Base-by-base conservation (phyloP, 2,113 vertebrate genomes). In the Rana temporaria region DNA sequence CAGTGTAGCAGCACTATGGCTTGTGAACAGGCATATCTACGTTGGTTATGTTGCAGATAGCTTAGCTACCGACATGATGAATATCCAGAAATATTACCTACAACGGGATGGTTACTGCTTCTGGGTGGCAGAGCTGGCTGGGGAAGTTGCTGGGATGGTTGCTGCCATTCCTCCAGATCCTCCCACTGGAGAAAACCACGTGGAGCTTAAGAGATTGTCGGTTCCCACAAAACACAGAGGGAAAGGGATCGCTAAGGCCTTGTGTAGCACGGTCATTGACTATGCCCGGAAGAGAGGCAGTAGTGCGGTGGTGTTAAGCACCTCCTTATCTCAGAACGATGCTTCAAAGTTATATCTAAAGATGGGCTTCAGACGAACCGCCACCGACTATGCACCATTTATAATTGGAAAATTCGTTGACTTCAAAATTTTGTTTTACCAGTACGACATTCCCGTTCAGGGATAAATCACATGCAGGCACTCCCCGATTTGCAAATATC, bases 171-270 rank as follows among this genome's bases (percentile, higher is more conserved):
- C 60, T 0, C 9, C 81, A 0, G 7, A n/a, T n/a, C n/a, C n/a
- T n/a, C n/a, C n/a, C n/a, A n/a, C 19, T 0, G 88, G 85, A 1
- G 87, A 85, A 56, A 71, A 24, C 53, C 79, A 81, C 20, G 86
- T 90, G 79, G 87, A 88, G 75, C 70, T 91, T 56, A 90, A 89
- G 22, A 84, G 86, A 19, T 82, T 90, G 74, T 88, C 87, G 0
- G 86, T 91, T 4, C 76, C 82, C 20, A 78, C 70, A 71, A 85
- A 77, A 1, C 86, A 86, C 63, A 82, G 91, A 1, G 87, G 90
- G 0, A 30, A 30, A 14, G 91, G 91, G 19, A 81, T 93, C 0
- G 91, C 85, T 3, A 86, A 85, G 9, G 89, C 88, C 0, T 83
- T 92, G 59, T 89, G 88, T 56, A 57, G 71, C 18, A 78, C 83